Percentiles rank a stretch among this genome's conserved stretches.
phyloP scores from a whole-genome alignment of 1,140 invertebrate genomes.

The Macrobrachium rosenbergii region DNA sequence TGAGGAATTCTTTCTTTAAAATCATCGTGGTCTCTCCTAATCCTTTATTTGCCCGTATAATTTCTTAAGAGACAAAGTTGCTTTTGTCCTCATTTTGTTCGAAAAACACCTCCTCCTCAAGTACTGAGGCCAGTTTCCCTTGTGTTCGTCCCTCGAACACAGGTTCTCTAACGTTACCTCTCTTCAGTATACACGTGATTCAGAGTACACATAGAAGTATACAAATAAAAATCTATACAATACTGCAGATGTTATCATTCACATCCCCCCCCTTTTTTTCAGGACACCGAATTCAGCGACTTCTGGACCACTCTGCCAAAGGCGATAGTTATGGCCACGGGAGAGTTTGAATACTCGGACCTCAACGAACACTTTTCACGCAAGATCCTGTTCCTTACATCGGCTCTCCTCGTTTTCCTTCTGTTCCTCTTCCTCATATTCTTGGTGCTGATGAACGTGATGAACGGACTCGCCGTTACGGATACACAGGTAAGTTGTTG shows the following conservation, averaged over 20 bases:
- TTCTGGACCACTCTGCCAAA: slow-evolving; percentile 66
- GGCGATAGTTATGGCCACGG: slow-evolving; percentile 68
- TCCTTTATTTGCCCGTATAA: no score
- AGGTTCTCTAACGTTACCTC: no score
- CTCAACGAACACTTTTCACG: slow-evolving; percentile 62
- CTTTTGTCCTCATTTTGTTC: no score
- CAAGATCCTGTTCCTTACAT: slow-evolving; percentile 11
- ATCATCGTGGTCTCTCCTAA: no score
- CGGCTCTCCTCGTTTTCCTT: slow-evolving; percentile 67
- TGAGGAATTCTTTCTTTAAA: no score
- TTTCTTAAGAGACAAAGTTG: no score
- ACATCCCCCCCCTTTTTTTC: neutral
- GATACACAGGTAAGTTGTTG: slow-evolving; percentile 65
- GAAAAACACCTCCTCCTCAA: no score
- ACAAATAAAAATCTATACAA: neutral
- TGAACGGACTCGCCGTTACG: slow-evolving; percentile 69
- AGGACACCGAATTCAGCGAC: slow-evolving; percentile 47
- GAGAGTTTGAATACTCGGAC: slow-evolving; percentile 68
- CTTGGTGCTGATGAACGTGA: slow-evolving; percentile 68
- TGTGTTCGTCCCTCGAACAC: no score
- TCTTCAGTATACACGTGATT: neutral
- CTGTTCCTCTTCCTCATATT: slow-evolving; percentile 68
- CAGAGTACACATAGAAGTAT: neutral
- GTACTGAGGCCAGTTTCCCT: no score
- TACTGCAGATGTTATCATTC: neutral